Percentiles rank a stretch among this genome's conserved stretches.
Conservation (phyloP, 64 coral and sea anemone species). For the Stichodactyla mertensii region DNA sequence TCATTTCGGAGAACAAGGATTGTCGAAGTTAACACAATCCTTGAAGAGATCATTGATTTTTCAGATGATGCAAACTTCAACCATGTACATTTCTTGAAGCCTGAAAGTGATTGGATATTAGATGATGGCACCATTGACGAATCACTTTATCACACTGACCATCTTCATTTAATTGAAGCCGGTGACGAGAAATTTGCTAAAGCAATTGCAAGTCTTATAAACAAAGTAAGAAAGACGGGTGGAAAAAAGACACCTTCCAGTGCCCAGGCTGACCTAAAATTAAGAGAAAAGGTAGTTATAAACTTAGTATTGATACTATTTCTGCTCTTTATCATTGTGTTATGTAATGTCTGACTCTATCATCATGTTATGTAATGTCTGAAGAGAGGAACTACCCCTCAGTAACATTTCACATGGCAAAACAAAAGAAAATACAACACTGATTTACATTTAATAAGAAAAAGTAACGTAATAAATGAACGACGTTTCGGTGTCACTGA, state of each 20-base stretch:
- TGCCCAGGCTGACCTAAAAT: not conserved
- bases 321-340: not conserved
- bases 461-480: no score
- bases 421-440: no score
- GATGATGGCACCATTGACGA: slow-evolving; percentile 62
- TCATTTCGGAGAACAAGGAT: slow-evolving; percentile 60
- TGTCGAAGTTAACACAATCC: slow-evolving; percentile 61
- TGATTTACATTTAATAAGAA: no score
- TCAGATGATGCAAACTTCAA: slow-evolving; percentile 71
- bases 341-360: not conserved
- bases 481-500: no score
- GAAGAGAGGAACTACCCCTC: no score
- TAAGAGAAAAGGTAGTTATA: not conserved
- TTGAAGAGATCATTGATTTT: slow-evolving; percentile 79
- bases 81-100: slow-evolving; percentile 75
- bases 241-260: not conserved
- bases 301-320: not conserved
- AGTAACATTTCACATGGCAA: no score
- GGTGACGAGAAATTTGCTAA: slow-evolving; percentile 90
- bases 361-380: no score
- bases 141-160: slow-evolving; percentile 70
- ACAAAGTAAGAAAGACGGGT: not conserved
- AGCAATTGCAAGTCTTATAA: slow-evolving; percentile 61
- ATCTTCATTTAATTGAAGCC: slow-evolving; percentile 82
- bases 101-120: slow-evolving; percentile 79